Evolutionary conservation across 2,113 vertebrate genomes (phyloP), one percentile per base, ranked within the genome.

Genomic region (Carassius gibelio): DNA sequence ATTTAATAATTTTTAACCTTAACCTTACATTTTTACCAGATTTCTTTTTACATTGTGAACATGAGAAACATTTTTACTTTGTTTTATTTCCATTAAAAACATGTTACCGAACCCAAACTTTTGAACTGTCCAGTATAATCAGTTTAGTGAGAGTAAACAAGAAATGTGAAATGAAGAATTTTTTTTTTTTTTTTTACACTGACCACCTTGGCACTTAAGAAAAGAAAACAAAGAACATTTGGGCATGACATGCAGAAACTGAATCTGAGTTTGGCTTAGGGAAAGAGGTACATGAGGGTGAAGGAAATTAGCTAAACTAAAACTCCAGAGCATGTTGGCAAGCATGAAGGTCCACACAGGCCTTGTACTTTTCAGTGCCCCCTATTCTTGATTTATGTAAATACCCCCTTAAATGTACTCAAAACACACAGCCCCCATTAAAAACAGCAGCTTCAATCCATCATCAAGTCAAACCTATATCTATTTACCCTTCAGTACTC

Each of bases 391-490:
- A 36, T 75, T 81, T 89, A 82, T 74, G 85, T 87, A 87, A 87
- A 88, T 75, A 86, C 72, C 83, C 74, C 30, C 30, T 48, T 74
- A 85, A 85, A 83, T 80, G 38, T 68, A 34, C 86, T 82, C 81
- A 86, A 83, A 85, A 85, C 76, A 84, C 72, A 82, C 50, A 26
- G 57, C 78, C 75, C 55, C 55, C 42, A 71, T 88, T 87, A 59
- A 83, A 81, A 83, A 59, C 36, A 59, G 69, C 17, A 23, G 72
- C 66, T 84, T 84, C 50, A 42, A 62, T 52, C 52, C 69, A 61
- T 77, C 79, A 82, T 80, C 72, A 79, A 85, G 82, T 82, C 64
- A 52, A 85, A 88, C 81, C 72, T 38, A 52, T 85, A 85, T 75
- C 77, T 48, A 36, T 84, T 82, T 82, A 83, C 81, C 57, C 76